phyloP scores from a whole-genome alignment of 2,113 vertebrate genomes.

The Pluvianellus socialis region DNA sequence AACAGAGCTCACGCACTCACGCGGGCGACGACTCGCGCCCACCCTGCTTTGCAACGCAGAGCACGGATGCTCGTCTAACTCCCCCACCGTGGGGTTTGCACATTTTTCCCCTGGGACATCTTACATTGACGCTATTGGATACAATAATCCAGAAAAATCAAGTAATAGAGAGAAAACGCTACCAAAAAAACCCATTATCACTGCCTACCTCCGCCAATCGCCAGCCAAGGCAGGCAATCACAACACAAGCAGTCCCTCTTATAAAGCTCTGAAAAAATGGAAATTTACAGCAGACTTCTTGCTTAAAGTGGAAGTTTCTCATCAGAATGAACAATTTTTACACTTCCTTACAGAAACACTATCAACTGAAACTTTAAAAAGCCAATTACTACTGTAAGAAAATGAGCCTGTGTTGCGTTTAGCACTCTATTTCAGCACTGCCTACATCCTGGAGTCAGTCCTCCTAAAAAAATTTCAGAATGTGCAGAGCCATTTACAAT shows the following conservation, averaged over 20 bases:
- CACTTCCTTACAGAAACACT: not conserved
- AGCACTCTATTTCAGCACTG: not conserved
- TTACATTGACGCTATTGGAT: fast-evolving
- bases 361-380: not conserved
- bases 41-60: fast-evolving
- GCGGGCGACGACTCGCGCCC: fast-evolving
- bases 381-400: not conserved
- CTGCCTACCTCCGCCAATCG: not conserved
- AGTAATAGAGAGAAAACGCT: fast-evolving
- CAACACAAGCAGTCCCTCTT: not conserved
- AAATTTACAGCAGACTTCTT: not conserved
- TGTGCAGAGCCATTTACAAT: not conserved
- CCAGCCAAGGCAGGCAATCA: not conserved
- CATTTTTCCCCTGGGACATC: not conserved
- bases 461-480: not conserved
- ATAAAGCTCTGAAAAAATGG: fast-evolving
- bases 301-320: not conserved
- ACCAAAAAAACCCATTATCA: fast-evolving
- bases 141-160: not conserved
- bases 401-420: not conserved
- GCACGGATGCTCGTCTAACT: fast-evolving
- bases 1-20: fast-evolving
- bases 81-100: fast-evolving
- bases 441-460: not conserved
- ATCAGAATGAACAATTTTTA: not conserved